Evolutionary conservation across 2,888 invertebrate species (phyloP).

Genomic region (Eilema caniola): DNA sequence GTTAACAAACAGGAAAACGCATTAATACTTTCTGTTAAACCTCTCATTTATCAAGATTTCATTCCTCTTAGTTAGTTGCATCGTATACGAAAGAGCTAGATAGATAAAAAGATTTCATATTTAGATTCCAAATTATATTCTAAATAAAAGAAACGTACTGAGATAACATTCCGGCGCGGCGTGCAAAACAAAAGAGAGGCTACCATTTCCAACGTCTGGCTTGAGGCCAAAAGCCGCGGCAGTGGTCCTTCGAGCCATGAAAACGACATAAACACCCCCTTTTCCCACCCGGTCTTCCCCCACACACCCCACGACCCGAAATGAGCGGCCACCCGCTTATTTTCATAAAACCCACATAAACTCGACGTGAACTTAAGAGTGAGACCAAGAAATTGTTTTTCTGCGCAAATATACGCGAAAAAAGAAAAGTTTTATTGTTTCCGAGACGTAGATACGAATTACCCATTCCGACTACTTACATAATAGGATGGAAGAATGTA

Average conservation of each 20-base stretch:
- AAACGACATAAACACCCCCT: constrained; percentile 79
- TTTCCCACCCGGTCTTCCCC: constrained; percentile 53
- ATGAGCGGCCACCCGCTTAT: constrained; percentile 85
- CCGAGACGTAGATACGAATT: constrained; percentile 40
- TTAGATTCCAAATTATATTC: constrained; percentile 53
- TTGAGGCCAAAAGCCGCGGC: constrained; percentile 74
- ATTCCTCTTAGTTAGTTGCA: constrained; percentile 11
- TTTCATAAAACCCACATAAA: constrained; percentile 84
- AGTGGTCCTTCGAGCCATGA: constrained; percentile 72
- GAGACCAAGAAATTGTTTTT: constrained; percentile 75
- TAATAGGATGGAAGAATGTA: constrained; percentile 41
- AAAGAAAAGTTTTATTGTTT: constrained; percentile 54
- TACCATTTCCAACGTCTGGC: constrained; percentile 73
- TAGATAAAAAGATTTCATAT: constrained; percentile 46
- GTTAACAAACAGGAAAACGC: neutral
- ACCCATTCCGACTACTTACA: constrained; percentile 49
- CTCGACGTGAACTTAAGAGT: constrained; percentile 68
- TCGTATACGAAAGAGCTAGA: constrained; percentile 21
- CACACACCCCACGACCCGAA: constrained; percentile 69
- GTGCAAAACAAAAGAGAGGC: constrained; percentile 74
- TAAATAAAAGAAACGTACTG: constrained; percentile 59
- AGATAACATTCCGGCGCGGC: constrained; percentile 59
- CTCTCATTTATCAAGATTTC: neutral
- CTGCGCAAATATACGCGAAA: constrained; percentile 55
- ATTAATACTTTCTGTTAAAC: neutral